phyloP scores from a whole-genome alignment of 2,113 vertebrate genomes.

The Erythrolamprus reginae region DNA sequence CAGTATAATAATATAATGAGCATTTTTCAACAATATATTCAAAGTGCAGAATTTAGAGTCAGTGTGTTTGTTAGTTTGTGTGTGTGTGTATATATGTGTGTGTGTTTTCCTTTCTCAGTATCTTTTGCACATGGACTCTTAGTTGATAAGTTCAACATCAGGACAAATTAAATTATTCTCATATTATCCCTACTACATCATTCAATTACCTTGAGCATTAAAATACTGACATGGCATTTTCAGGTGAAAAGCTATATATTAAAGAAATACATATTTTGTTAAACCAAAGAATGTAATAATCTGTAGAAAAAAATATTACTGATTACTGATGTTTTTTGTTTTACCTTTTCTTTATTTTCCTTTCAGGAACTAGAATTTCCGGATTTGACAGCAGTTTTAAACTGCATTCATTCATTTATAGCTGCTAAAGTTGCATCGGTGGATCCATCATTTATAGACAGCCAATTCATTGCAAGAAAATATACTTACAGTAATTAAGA shows the following conservation, averaged over 20 bases:
- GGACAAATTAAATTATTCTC: neutral
- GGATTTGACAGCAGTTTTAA: slow-evolving; percentile 85
- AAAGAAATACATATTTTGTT: slow-evolving; percentile 16
- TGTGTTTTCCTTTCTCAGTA: neutral
- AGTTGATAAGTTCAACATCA: neutral
- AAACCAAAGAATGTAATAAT: neutral
- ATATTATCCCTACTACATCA: neutral
- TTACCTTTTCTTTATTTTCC: slow-evolving; percentile 4
- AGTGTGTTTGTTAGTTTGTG: neutral
- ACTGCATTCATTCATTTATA: slow-evolving; percentile 90
- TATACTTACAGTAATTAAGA: slow-evolving; percentile 75
- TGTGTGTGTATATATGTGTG: neutral
- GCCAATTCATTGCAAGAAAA: slow-evolving; percentile 78
- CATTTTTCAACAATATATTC: neutral
- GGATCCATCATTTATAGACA: slow-evolving; percentile 84
- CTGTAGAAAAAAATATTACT: neutral
- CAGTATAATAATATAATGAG: neutral
- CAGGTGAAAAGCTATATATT: neutral
- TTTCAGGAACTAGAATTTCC: slow-evolving; percentile 89
- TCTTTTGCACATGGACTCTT: neutral
- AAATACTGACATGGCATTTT: neutral
- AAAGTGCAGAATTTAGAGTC: neutral
- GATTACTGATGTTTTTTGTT: slow-evolving; percentile 12
- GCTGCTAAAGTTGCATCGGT: slow-evolving; percentile 91
- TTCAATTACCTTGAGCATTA: neutral